Conservation (phyloP, 2,888 invertebrate genomes). For the Harpagoxenus sublaevis region DNA sequence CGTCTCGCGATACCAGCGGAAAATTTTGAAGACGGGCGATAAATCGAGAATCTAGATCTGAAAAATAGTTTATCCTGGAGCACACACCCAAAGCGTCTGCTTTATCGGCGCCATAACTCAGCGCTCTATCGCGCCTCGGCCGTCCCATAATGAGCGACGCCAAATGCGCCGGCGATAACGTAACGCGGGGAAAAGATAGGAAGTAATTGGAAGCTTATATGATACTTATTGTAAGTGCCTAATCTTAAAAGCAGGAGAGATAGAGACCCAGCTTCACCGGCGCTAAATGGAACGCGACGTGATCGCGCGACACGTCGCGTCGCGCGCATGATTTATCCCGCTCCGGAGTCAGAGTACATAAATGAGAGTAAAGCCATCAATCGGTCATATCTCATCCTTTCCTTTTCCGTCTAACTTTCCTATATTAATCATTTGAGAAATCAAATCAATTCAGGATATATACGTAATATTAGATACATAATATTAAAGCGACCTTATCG, state of each 20-base stretch:
- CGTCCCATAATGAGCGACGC: conserved; percentile 70
- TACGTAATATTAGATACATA: conserved; percentile 3
- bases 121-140: conserved; percentile 69
- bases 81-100: conserved; percentile 63
- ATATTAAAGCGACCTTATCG: conserved; percentile 4
- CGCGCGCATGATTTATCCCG: conserved; percentile 24
- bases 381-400: conserved; percentile 13
- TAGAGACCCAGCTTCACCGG: conserved; percentile 1
- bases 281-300: conserved; percentile 27
- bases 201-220: conserved; percentile 58
- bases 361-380: conserved; percentile 31
- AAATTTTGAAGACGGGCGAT: conserved; percentile 44
- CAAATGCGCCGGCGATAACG: conserved; percentile 71
- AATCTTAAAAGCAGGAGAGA: conserved; percentile 31
- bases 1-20: conserved; percentile 1
- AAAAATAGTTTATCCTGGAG: conserved; percentile 63
- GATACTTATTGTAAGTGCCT: conserved; percentile 42
- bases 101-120: conserved; percentile 77
- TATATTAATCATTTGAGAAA: conserved; percentile 23
- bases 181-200: conserved; percentile 61
- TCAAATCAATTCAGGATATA: conserved; percentile 5
- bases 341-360: conserved; percentile 9
- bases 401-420: conserved; percentile 28
- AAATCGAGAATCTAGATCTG: conserved; percentile 60
- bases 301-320: conserved; percentile 14